phyloP scores from a whole-genome alignment of 1,140 invertebrate genomes.

The Calosoma granatense region DNA sequence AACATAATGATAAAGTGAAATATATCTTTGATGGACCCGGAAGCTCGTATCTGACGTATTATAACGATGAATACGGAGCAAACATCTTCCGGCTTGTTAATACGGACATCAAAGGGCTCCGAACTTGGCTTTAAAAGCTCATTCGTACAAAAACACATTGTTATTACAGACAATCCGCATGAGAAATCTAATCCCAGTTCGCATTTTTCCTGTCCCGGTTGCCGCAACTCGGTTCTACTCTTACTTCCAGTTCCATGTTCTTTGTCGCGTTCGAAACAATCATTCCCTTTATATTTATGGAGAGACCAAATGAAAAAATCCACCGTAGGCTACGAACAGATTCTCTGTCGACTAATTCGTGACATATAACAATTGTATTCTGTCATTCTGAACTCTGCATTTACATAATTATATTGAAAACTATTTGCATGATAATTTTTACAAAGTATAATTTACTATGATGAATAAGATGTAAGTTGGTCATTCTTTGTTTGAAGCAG shows the following conservation, averaged over 20 bases:
- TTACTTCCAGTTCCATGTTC: not conserved
- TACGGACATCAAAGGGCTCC: not conserved
- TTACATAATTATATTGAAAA: too few relatives aligned
- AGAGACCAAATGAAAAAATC: not conserved
- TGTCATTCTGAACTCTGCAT: too few relatives aligned
- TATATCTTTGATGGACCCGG: too few relatives aligned
- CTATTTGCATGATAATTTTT: too few relatives aligned
- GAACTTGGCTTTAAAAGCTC: not conserved
- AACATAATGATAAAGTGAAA: too few relatives aligned
- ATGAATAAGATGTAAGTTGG: too few relatives aligned
- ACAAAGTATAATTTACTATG: too few relatives aligned
- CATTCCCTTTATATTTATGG: not conserved
- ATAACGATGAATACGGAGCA: too few relatives aligned
- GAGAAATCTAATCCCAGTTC: constrained; percentile 5
- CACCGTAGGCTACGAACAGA: not conserved
- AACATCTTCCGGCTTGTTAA: constrained; percentile 4
- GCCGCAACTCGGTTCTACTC: not conserved
- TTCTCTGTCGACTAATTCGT: too few relatives aligned
- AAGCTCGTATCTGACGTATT: too few relatives aligned
- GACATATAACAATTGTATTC: too few relatives aligned
- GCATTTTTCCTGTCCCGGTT: not conserved
- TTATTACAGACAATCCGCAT: constrained; percentile 1
- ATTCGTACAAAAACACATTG: constrained; percentile 5
- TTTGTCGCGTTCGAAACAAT: not conserved
- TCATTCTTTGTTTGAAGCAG: too few relatives aligned